phyloP scores from a whole-genome alignment of 2,888 invertebrate species.

The Aporophyla lueneburgensis region DNA sequence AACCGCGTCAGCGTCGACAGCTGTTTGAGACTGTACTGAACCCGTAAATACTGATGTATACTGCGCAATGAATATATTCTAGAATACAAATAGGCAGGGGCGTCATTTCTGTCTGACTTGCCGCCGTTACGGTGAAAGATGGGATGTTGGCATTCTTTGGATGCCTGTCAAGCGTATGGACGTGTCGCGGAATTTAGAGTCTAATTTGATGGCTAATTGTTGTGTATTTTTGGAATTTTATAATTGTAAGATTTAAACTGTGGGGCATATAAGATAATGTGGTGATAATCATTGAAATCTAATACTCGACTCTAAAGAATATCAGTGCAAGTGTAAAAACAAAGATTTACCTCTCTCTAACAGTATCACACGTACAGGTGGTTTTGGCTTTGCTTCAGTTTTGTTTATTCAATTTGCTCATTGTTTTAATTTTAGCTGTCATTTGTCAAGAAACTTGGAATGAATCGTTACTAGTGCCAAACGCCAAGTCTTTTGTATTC shows the following conservation, averaged over 20 bases:
- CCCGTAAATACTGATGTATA: constrained; percentile 72
- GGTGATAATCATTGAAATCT: not conserved
- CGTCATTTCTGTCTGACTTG: constrained; percentile 72
- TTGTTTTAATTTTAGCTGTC: constrained; percentile 85
- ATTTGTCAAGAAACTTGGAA: constrained; percentile 81
- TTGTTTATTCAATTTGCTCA: constrained; percentile 70
- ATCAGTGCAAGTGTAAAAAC: not conserved
- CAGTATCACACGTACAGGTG: constrained; percentile 23
- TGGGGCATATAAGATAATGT: not conserved
- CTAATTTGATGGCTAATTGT: constrained; percentile 48
- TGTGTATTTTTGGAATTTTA: constrained; percentile 29
- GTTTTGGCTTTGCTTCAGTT: constrained; percentile 63
- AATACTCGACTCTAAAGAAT: not conserved
- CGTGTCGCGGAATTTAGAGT: constrained; percentile 47
- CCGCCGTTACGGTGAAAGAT: constrained; percentile 67
- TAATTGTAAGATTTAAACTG: not conserved
- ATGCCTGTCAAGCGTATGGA: constrained; percentile 62
- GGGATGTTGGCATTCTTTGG: constrained; percentile 68
- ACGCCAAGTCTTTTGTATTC: constrained; percentile 82
- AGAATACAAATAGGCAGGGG: constrained; percentile 72
- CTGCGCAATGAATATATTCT: constrained; percentile 70
- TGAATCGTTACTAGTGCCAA: constrained; percentile 82
- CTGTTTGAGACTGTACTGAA: constrained; percentile 74
- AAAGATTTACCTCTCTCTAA: not conserved
- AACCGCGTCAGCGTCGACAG: constrained; percentile 77